These are phyloP conservation scores for Tetramorium bicarinatum DNA, from an alignment of 2,888 invertebrate species.

Conservation along the genomic window DNA sequence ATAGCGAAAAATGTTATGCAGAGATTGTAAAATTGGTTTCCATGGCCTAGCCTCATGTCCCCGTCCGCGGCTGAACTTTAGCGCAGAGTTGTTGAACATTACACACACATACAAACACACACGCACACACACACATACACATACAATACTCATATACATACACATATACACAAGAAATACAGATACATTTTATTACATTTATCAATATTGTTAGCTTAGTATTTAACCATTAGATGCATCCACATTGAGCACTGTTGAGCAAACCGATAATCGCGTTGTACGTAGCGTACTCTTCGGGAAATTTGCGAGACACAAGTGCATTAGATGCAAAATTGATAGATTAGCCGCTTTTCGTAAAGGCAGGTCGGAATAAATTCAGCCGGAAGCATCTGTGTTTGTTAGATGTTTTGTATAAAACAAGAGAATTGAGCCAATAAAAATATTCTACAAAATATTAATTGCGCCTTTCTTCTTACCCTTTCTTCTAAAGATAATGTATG, in stretches of 20 bases:
- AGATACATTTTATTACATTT: conserved; percentile 61
- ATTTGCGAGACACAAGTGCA: conserved; percentile 59
- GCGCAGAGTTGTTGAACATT: conserved; percentile 62
- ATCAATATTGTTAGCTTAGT: conserved; percentile 62
- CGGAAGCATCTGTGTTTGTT: conserved; percentile 81
- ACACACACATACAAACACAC: conserved; percentile 1
- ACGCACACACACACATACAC: conserved; percentile 3
- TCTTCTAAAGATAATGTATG: not conserved
- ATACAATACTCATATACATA: not conserved
- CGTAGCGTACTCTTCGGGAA: conserved; percentile 68
- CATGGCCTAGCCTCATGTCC: conserved; percentile 71
- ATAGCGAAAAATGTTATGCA: conserved; percentile 64
- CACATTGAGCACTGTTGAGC: conserved; percentile 69
- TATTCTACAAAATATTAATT: conserved; percentile 66
- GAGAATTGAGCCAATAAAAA: conserved; percentile 80
- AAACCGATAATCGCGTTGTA: conserved; percentile 66
- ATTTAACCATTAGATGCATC: conserved; percentile 63
- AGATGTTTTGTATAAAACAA: conserved; percentile 84
- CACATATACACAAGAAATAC: not conserved
- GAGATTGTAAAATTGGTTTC: conserved; percentile 61
- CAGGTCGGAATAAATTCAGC: conserved; percentile 71
- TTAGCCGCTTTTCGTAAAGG: conserved; percentile 77
- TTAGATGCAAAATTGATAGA: conserved; percentile 74
- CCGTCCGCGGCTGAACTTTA: conserved; percentile 71
- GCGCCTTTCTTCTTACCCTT: not conserved